phyloP scores from a whole-genome alignment of 2,113 vertebrate genomes.

The Eurypyga helias region DNA sequence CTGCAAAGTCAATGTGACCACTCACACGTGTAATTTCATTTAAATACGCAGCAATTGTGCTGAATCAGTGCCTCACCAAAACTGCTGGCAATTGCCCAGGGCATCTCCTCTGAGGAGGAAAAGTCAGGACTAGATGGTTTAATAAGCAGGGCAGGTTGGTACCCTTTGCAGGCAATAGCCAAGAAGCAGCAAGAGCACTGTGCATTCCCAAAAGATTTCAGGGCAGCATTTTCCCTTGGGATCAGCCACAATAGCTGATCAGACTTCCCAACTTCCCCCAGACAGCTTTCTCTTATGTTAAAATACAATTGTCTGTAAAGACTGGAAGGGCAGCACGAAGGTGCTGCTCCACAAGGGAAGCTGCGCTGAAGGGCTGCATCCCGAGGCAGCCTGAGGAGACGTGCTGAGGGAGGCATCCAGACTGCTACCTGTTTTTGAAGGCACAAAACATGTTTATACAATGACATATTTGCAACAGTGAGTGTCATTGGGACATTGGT shows the following conservation, averaged over 20 bases:
- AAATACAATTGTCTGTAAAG: neutral
- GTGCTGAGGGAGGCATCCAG: neutral
- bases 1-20: neutral
- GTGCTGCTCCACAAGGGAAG: neutral
- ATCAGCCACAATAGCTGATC: neutral
- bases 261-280: neutral
- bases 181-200: accelerated
- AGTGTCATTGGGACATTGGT: neutral
- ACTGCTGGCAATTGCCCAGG: neutral
- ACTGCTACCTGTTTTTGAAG: conserved; percentile 18
- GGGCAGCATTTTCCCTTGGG: neutral
- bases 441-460: conserved; percentile 3
- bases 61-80: neutral
- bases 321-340: neutral
- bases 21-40: neutral
- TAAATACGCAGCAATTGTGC: neutral
- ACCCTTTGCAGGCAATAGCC: neutral
- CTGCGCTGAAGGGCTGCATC: neutral
- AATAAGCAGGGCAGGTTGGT: neutral
- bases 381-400: neutral
- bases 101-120: neutral
- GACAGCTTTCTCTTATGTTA: neutral
- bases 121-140: neutral
- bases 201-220: neutral
- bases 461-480: neutral